phyloP scores from a whole-genome alignment of 2,888 invertebrate species.

The Teinopalpus imperialis region DNA sequence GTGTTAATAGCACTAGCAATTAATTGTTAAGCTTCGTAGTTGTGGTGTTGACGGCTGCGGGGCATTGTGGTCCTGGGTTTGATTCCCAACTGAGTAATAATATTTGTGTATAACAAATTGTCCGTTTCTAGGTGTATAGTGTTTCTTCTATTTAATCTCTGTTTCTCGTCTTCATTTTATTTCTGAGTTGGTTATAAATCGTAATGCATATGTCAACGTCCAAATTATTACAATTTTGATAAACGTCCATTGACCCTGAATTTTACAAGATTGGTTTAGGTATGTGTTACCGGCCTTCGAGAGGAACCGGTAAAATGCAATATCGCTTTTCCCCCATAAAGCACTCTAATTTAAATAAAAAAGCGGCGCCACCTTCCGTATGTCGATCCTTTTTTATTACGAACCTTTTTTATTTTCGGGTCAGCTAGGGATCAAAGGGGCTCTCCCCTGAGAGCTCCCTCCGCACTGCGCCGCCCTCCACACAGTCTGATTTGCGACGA shows the following conservation, averaged over 20 bases:
- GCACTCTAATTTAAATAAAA: constrained; percentile 83
- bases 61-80: no score
- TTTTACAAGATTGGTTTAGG: constrained; percentile 49
- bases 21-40: constrained; percentile 30
- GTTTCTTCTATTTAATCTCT: no score
- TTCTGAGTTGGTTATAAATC: no score
- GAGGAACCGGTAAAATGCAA: constrained; percentile 78
- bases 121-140: no score
- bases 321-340: constrained; percentile 80
- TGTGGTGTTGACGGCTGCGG: no score
- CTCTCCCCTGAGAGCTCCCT: constrained; percentile 65
- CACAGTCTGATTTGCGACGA: constrained; percentile 74
- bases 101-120: no score
- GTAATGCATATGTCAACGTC: no score
- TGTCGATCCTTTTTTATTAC: constrained; percentile 81
- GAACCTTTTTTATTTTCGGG: constrained; percentile 81
- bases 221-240: no score
- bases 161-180: no score
- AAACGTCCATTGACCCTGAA: neutral
- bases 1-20: constrained; percentile 47
- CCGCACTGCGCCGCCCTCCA: constrained; percentile 52
- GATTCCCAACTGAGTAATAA: no score
- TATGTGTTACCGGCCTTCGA: constrained; percentile 66
- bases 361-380: constrained; percentile 82
- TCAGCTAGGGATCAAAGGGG: constrained; percentile 81